Base-by-base conservation (phyloP, 1,140 invertebrate species). In the Drosophila subobscura region DNA sequence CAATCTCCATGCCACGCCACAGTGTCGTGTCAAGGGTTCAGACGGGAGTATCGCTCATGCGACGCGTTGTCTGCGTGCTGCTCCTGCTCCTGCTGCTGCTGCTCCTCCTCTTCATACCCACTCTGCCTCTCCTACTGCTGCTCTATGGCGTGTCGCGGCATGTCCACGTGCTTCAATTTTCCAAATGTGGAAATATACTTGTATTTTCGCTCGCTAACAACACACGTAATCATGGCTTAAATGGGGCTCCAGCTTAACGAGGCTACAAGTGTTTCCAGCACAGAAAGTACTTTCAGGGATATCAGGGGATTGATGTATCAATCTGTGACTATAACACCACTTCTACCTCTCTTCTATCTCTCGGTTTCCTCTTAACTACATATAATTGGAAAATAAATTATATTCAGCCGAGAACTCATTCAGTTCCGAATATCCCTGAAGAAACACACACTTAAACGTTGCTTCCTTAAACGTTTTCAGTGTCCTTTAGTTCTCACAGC, bases 81-180 rank as follows among this genome's bases (percentile, higher is more conserved):
- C 42, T 53, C 37, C 37, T 60, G 55, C 37, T 41, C 52, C 42
- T 55, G 7, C 42, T 53, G 37, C 37, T 60, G 55, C 37, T 54
- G 42, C 41, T 58, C n/a, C 40, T 53, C 45, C 1, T 20, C 16
- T 20, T 20, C 16, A 20, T 20, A 20, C 16, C 16, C 16, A 20
- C 16, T 20, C 37, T 54, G 42, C 41, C 54, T n/a, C 40, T 53
- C 45, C 44, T 56, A 16, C 71, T 25, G 45, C 45, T 59, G 57
- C 71, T 78, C 79, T 79, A 84, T 84, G 61, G 79, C 79, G 79
- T 84, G 79, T 76, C 75, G 61, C 73, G 56, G 53, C 44, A 58
- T 58, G 60, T 65, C 58, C 79, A 72, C 57, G 75, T 83, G 64
- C 74, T 81, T 66, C 72, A 63, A 54, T 52, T 72, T 63, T 58